phyloP scores from a whole-genome alignment of 1,140 invertebrate genomes.

The Brachionus paranguensis region DNA sequence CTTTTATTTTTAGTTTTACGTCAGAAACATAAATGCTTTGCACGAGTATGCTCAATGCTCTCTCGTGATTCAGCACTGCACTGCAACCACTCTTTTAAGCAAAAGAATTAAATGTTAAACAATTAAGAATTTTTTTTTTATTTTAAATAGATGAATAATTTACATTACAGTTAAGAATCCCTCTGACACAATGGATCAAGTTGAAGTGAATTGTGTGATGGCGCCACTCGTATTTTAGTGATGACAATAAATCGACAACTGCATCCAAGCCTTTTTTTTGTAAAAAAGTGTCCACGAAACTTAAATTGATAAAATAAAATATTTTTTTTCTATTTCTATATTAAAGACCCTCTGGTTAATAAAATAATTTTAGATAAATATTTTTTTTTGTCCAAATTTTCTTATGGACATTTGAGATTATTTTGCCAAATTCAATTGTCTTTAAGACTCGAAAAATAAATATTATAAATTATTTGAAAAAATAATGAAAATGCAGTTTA shows the following conservation, averaged over 20 bases:
- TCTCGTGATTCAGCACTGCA: conserved; percentile 15
- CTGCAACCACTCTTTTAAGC: neutral
- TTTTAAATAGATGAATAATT: neutral
- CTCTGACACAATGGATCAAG: neutral
- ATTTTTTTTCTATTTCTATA: too few species aligned
- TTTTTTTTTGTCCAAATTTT: too few species aligned
- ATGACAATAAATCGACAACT: neutral
- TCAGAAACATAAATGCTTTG: conserved; percentile 15
- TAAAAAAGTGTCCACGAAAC: conserved; percentile 16
- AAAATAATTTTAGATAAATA: neutral
- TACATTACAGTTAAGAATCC: conserved; percentile 17
- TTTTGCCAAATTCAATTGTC: too few species aligned
- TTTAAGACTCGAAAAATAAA: too few species aligned
- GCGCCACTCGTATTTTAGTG: conserved; percentile 8
- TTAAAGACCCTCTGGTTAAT: neutral
- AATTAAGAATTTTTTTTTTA: neutral
- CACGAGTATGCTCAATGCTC: conserved; percentile 22
- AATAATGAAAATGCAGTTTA: too few species aligned
- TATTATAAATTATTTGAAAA: too few species aligned
- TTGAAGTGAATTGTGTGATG: conserved; percentile 1
- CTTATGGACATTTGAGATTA: too few species aligned
- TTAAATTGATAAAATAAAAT: neutral
- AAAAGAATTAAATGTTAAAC: neutral
- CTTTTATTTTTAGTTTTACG: conserved; percentile 22
- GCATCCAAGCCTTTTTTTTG: neutral